Base-by-base conservation (phyloP, 1,140 invertebrate species). In the Pseudoatta argentina region DNA sequence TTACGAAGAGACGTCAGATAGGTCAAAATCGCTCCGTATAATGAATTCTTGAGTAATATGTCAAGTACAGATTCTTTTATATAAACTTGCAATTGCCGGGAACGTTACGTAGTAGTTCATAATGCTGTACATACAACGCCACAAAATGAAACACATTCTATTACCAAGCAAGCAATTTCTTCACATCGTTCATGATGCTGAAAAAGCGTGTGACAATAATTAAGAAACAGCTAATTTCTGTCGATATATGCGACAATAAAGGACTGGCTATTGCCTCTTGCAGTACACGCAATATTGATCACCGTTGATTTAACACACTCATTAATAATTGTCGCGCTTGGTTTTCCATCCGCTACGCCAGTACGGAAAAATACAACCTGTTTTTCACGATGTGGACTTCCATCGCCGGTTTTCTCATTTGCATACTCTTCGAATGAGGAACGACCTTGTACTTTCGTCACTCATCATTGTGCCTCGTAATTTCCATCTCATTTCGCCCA, bases 171-270 rank as follows among this genome's bases (percentile, higher is more conserved):
- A n/a, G 48, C 30, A 79, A 79, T 79, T 83, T 34, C 63, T 75
- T 71, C 39, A 14, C 55, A 61, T 63, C 14, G 18, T 57, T 57
- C 18, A 18, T 6, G 4, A 3, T 8, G 34, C 14, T 61, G 39
- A 63, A 75, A 73, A 73, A 71, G n/a, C 24, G 39, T 73, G 8
- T 16, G 39, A 8, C 55, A 14, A 61, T 75, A 83, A 83, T 75
- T 83, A 83, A 83, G 55, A 83, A 75, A 14, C 79, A 66, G 78
- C 57, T 53, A 83, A 73, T 83, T 83, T 83, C 69, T n/a, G 66
- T 59, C 64, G 24, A 0, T 39, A 3, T 61, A 2, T 72, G 44
- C 14, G 48, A 12, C 39, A 4, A 59, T 6, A 30, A 10, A 59
- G 30, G 27, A 73, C 39, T 34, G 44, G 18, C 34, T 44, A 48